These are phyloP conservation scores for Psilopsiagon aurifrons DNA, from an alignment of 2,113 vertebrate species.

Conservation along the genomic window DNA sequence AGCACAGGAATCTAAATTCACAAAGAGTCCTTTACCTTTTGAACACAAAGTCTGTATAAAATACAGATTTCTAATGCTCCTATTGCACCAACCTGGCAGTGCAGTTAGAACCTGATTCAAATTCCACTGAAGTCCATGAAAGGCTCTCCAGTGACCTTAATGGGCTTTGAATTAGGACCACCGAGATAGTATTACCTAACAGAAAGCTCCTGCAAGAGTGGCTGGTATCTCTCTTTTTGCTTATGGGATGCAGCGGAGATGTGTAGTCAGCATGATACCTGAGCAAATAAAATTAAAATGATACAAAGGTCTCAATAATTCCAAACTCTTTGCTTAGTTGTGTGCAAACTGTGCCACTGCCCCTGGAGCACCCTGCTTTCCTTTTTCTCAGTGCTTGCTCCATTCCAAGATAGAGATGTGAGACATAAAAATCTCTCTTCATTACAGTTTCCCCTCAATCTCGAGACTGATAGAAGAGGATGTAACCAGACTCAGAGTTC, in stretches of 20 bases:
- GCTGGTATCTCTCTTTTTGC: slow-evolving; percentile 68
- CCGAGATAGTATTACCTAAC: slow-evolving; percentile 28
- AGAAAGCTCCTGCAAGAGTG: slow-evolving; percentile 68
- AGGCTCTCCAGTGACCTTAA: slow-evolving; percentile 17
- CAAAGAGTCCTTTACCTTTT: slow-evolving; percentile 22
- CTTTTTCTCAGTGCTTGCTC: slow-evolving; percentile 72
- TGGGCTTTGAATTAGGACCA: slow-evolving; percentile 31
- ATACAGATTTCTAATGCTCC: slow-evolving; percentile 39
- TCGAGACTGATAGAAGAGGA: slow-evolving; percentile 87
- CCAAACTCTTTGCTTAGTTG: slow-evolving; percentile 70
- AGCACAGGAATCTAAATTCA: slow-evolving; percentile 14
- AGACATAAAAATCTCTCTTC: slow-evolving; percentile 66
- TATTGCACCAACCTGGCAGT: slow-evolving; percentile 48
- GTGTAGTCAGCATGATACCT: slow-evolving; percentile 74
- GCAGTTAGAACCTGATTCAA: slow-evolving; percentile 23
- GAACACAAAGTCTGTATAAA: background rate
- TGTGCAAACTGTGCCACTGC: slow-evolving; percentile 79
- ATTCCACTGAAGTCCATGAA: slow-evolving; percentile 7
- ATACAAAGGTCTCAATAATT: slow-evolving; percentile 64
- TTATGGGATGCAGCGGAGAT: slow-evolving; percentile 61
- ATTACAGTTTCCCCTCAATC: slow-evolving; percentile 70
- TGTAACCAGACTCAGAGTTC: slow-evolving; percentile 88
- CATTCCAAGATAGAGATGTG: slow-evolving; percentile 59
- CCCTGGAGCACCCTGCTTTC: slow-evolving; percentile 72
- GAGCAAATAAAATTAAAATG: slow-evolving; percentile 78